Base-by-base conservation (phyloP, 2,113 vertebrate species). In the Hucho hucho region DNA sequence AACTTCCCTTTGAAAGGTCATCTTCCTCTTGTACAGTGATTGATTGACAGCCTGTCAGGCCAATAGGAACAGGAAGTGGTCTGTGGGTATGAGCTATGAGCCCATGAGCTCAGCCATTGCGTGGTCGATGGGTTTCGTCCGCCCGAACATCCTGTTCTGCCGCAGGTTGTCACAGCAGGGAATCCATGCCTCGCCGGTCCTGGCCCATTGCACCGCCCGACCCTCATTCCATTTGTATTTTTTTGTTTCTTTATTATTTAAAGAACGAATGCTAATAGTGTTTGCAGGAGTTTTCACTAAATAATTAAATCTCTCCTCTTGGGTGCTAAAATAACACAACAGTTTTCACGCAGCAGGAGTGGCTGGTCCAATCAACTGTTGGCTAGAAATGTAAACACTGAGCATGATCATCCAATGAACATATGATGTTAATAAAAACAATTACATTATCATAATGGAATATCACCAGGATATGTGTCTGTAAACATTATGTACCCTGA, bases 161-260 rank as follows among this genome's bases (percentile, higher is more conserved):
- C 69, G 24, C 79, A 78, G 86, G 88, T 72, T 49, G 28, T 77
- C 85, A 56, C 87, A 73, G 76, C 81, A 79, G 88, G 84, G 83
- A 76, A 69, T 77, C 87, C 76, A 26, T 64, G 72, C 64, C 25
- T 24, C 64, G 9, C 11, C 18, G 5, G 26, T 11, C 63, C 81
- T 26, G 24, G 24, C 56, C 59, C 14, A 32, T 18, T 2, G 16
- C 49, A 63, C 75, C 68, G 7, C n/a, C 58, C 58, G n/a, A 22
- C 3, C 43, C 81, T 82, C 69, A 77, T 73, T 43, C 72, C 3
- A 74, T 72, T 89, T 32, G 32, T 28, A 28, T 28, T 88, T 89
- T 81, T 79, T 86, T 89, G 85, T 91, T n/a, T n/a, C n/a, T n/a
- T n/a, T n/a, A n/a, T 84, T 86, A 81, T 78, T 82, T 81, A 81